phyloP scores from a whole-genome alignment of 2,113 vertebrate genomes.

The Atherinomorus stipes region DNA sequence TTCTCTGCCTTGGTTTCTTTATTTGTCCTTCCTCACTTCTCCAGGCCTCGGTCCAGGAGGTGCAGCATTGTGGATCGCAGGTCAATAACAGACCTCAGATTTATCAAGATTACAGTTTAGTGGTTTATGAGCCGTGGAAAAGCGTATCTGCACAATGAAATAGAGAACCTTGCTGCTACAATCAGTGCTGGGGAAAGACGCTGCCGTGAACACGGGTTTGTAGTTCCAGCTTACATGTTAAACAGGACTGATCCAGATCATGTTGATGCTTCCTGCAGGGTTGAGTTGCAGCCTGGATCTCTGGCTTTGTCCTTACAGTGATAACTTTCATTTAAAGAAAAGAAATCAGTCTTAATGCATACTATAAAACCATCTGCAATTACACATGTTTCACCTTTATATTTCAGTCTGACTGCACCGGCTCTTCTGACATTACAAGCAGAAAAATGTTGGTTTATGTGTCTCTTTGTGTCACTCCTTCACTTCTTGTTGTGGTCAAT shows the following conservation, averaged over 20 bases:
- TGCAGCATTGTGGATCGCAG: slow-evolving; percentile 12
- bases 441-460: slow-evolving; percentile 45
- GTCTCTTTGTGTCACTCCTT: slow-evolving; percentile 38
- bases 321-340: background rate
- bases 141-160: slow-evolving; percentile 35
- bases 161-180: background rate
- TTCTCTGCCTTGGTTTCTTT: slow-evolving; percentile 37
- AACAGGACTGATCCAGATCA: no score
- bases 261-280: slow-evolving; percentile 17
- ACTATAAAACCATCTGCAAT: background rate
- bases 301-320: no score
- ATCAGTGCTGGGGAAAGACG: background rate
- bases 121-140: slow-evolving; percentile 32
- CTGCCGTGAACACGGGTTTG: slow-evolving; percentile 9
- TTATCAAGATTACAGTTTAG: slow-evolving; percentile 53
- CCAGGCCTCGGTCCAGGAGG: slow-evolving; percentile 32
- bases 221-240: background rate
- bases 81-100: slow-evolving; percentile 26
- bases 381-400: no score
- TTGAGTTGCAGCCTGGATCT: slow-evolving; percentile 6
- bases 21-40: slow-evolving; percentile 15
- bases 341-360: background rate
- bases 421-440: slow-evolving; percentile 46
- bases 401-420: slow-evolving; percentile 53
- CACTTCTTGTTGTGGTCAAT: slow-evolving; percentile 34